phyloP scores from a whole-genome alignment of 1,140 invertebrate species.

The Dreissena polymorpha region DNA sequence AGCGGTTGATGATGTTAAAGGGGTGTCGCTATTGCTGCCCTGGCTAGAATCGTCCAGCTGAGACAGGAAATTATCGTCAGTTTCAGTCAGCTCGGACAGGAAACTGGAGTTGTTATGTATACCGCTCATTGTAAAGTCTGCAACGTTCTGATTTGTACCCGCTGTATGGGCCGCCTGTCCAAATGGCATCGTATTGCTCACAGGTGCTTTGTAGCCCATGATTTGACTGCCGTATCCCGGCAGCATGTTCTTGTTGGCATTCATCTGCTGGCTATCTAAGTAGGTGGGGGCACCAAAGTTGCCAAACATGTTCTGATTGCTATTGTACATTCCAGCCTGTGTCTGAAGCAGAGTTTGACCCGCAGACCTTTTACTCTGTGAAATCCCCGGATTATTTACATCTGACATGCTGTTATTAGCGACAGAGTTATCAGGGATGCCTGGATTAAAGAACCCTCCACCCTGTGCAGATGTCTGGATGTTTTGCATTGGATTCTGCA shows the following conservation, averaged over 20 bases:
- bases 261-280: not conserved
- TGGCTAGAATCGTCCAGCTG: conserved; percentile 17
- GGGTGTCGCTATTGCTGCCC: not conserved
- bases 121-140: conserved; percentile 47
- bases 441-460: conserved; percentile 1
- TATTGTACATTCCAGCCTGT: not conserved
- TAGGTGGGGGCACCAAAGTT: not conserved
- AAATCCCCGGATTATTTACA: not conserved
- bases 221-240: not conserved
- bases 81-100: conserved; percentile 46
- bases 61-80: conserved; percentile 50
- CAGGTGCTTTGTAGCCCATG: not conserved
- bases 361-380: not conserved
- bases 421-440: not conserved
- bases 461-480: too few species aligned
- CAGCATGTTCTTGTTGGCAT: not conserved
- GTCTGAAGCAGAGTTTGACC: not conserved
- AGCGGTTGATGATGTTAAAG: not conserved
- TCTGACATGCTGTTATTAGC: not conserved
- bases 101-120: conserved; percentile 52
- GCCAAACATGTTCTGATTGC: not conserved
- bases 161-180: not conserved
- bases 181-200: not conserved
- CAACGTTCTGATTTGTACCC: conserved; percentile 17
- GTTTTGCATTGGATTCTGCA: too few species aligned